Evolutionary conservation across 2,113 vertebrate genomes (phyloP).

Genomic region (Meriones unguiculatus): DNA sequence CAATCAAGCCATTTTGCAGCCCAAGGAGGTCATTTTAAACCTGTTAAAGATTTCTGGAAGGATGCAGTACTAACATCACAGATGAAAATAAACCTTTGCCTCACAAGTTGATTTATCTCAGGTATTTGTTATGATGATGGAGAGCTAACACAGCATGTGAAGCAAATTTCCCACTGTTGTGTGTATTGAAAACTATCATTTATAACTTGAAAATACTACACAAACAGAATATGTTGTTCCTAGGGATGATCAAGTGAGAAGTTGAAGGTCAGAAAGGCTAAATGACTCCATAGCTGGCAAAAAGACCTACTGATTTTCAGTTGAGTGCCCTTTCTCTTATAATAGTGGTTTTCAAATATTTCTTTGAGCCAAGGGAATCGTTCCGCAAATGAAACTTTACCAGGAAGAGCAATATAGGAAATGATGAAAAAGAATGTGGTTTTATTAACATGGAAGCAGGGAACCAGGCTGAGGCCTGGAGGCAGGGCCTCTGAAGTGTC

Average conservation of each 20-base stretch:
- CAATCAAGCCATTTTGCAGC: not conserved
- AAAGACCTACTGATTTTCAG: not conserved
- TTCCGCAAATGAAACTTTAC: conserved; percentile 37
- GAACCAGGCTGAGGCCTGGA: not conserved
- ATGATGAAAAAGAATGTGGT: not conserved
- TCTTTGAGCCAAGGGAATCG: conserved; percentile 18
- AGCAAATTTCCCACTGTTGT: not conserved
- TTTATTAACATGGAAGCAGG: not conserved
- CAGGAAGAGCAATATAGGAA: conserved; percentile 10
- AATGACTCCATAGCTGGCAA: not conserved
- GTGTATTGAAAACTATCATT: not conserved
- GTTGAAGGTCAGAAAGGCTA: conserved; percentile 27
- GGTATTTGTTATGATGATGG: not conserved
- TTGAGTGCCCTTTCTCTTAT: conserved; percentile 15
- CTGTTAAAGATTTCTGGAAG: not conserved
- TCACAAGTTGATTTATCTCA: not conserved
- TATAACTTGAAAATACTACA: not conserved
- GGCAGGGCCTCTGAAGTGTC: not conserved
- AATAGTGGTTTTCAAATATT: conserved; percentile 47
- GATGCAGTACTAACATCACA: not conserved
- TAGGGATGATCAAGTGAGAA: not conserved
- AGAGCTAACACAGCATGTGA: not conserved
- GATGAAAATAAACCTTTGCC: not conserved
- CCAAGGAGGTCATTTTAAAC: not conserved
- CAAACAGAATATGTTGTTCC: not conserved